Base-by-base conservation (phyloP, 2,888 invertebrate genomes). In the Acanthopleura granulata region DNA sequence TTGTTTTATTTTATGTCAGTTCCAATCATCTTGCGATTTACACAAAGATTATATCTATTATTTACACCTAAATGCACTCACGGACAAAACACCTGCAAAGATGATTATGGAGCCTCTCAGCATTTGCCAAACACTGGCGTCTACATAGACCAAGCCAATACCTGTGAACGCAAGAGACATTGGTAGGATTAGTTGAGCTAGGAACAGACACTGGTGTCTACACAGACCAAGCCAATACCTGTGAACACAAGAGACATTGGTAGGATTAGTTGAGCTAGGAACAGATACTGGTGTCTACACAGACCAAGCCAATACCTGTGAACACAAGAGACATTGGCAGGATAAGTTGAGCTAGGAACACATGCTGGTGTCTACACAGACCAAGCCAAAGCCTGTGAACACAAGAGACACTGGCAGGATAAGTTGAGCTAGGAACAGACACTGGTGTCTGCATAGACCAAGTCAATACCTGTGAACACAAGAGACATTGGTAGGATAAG, bases 71-170 rank as follows among this genome's bases (percentile, higher is more conserved):
- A 3, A 40, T 40, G 40, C 9, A 40, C 40, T 40, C 40, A 88
- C 88, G 18, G 88, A 88, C 62, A 88, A 80, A 76, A 88, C 85
- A n/a, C 88, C 87, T 77, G 87, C 85, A 81, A 88, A 88, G 69
- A 88, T 86, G 61, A 88, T 87, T 73, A 88, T 87, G 18, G 87
- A 87, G 11, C 88, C 88, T 49, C 88, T 74, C 49, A 88, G 79
- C 88, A 88, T 88, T 78, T 88, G 88, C 88, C 88, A 88, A 4
- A 88, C 86, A 49, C 87, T 87, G 0, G 87, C 88, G 83, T 88
- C 86, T 14, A 88, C 86, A 80, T 87, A 87, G 69, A 88, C 79
- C 30, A 87, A 77, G 6, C 88, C 87, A 79, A 88, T 87, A 72
- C 88, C 87, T 87, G 78, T 12, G 76, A 78, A 40, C 40, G 9